These are phyloP conservation scores for Hoplodrina ambigua DNA, from an alignment of 2,888 invertebrate species.

Conservation along the genomic window DNA sequence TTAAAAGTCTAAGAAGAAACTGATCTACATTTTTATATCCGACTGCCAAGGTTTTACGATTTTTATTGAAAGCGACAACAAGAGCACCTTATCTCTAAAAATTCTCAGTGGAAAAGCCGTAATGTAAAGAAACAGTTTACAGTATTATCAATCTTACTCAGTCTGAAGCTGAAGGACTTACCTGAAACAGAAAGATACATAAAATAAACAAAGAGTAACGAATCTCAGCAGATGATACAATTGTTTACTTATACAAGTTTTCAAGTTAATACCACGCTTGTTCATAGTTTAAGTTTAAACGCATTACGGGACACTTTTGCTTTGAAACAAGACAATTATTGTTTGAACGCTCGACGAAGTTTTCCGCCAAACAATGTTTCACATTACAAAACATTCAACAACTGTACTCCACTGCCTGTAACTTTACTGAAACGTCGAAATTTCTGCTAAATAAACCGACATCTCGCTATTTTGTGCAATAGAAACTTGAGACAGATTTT, in stretches of 20 bases:
- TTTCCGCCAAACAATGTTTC: conserved; percentile 81
- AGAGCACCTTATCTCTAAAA: conserved; percentile 31
- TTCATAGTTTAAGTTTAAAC: conserved; percentile 46
- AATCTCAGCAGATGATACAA: conserved; percentile 21
- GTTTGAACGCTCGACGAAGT: conserved; percentile 75
- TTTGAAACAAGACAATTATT: conserved; percentile 72
- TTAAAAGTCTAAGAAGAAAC: background rate
- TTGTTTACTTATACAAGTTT: conserved; percentile 37
- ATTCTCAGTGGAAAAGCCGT: conserved; percentile 9
- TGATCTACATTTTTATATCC: conserved; percentile 6
- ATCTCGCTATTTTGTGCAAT: conserved; percentile 29
- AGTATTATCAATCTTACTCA: conserved; percentile 62
- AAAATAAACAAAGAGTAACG: conserved; percentile 47
- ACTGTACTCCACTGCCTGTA: conserved; percentile 45
- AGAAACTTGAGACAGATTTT: conserved; percentile 16
- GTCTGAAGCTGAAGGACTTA: conserved; percentile 64
- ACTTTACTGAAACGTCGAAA: conserved; percentile 49
- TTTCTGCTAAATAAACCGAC: conserved; percentile 45
- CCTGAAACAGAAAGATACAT: conserved; percentile 72
- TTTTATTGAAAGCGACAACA: conserved; percentile 20
- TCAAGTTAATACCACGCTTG: conserved; percentile 42
- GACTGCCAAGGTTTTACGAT: background rate
- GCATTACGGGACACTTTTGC: conserved; percentile 61
- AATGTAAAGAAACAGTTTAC: conserved; percentile 34
- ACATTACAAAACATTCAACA: conserved; percentile 79